Conservation (phyloP, 2,113 vertebrate species). For the Stercorarius parasiticus region DNA sequence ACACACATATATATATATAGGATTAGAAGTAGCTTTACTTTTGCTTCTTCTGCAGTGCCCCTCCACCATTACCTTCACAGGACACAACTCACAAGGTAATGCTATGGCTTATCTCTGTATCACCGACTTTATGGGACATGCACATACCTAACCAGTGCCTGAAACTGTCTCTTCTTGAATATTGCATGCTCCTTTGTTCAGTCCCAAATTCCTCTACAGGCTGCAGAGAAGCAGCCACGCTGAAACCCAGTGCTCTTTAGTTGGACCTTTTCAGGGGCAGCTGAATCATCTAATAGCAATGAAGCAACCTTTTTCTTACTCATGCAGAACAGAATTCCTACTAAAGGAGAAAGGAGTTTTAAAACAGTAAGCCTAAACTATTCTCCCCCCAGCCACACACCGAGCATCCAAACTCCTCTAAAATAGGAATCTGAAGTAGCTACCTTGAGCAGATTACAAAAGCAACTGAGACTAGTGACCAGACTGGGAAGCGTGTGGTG, state of each 20-base stretch:
- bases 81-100: background rate
- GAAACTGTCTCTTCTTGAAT: background rate
- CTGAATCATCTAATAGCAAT: background rate
- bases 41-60: background rate
- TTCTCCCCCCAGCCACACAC: background rate
- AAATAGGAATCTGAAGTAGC: background rate
- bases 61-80: background rate
- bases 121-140: background rate
- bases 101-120: background rate
- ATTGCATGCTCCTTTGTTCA: rapidly evolving
- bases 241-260: background rate
- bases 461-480: background rate
- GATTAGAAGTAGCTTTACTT: background rate
- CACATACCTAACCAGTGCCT: background rate
- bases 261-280: background rate
- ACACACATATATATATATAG: background rate
- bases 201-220: background rate
- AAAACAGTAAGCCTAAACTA: background rate
- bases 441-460: background rate
- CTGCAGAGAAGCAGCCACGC: background rate
- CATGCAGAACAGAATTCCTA: background rate
- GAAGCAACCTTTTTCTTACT: background rate
- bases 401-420: background rate
- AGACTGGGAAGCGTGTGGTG: background rate
- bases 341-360: background rate